These are phyloP conservation scores for Exocentrus adspersus DNA, from an alignment of 2,888 invertebrate species.

Conservation along the genomic window DNA sequence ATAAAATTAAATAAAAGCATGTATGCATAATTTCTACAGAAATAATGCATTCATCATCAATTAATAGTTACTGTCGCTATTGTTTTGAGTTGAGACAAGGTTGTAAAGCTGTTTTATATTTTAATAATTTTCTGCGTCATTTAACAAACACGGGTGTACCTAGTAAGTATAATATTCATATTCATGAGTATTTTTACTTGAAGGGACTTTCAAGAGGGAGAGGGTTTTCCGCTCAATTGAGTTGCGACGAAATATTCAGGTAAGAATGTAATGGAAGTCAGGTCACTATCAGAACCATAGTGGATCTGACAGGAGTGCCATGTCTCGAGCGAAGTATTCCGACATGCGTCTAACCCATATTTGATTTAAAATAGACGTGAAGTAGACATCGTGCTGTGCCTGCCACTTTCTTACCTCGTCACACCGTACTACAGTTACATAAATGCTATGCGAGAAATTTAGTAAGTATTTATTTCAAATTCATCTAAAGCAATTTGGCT, in stretches of 20 bases:
- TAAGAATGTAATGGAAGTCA: conserved; percentile 49
- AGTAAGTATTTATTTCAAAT: conserved; percentile 31
- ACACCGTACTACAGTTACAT: conserved; percentile 31
- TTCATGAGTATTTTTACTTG: conserved; percentile 14
- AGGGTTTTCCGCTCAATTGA: conserved; percentile 45
- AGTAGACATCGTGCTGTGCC: conserved; percentile 43
- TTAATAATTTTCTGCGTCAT: conserved; percentile 5
- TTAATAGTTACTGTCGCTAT: not conserved
- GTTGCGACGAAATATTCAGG: conserved; percentile 40
- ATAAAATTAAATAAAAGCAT: no score
- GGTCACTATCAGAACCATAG: conserved; percentile 43
- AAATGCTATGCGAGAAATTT: conserved; percentile 31
- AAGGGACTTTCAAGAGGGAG: conserved; percentile 21
- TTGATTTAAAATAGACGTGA: no score
- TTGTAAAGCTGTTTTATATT: not conserved
- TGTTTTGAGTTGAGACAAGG: no score
- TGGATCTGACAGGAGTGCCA: conserved; percentile 53
- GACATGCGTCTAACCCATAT: conserved; percentile 47
- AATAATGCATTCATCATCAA: no score
- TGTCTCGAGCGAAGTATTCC: conserved; percentile 46
- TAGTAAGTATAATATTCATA: conserved; percentile 18
- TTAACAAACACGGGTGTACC: conserved; percentile 12
- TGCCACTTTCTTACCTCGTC: conserved; percentile 44
- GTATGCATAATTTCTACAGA: no score
- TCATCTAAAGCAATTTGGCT: conserved; percentile 29